Base-by-base conservation (phyloP, 2,797 vertebrate genomes). In the Rhadinocentrus ornatus region DNA sequence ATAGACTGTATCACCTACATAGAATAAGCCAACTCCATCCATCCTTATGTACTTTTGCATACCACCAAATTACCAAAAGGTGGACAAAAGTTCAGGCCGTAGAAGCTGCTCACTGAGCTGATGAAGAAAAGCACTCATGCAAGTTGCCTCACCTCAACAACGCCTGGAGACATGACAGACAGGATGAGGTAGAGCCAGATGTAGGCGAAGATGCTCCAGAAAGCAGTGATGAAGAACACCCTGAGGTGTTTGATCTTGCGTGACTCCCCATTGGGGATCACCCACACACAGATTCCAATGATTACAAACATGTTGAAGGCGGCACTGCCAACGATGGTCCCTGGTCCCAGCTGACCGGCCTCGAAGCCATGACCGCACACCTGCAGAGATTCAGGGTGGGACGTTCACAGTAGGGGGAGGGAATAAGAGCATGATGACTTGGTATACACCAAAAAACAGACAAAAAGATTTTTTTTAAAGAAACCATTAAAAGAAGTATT, bases 231-330 rank as follows among this genome's bases (percentile, higher is more conserved):
- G 26, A 97, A 97, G 92, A 97, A 97, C 66, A 98, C 96, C 0
- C 96, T 26, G 27, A 96, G 85, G 89, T 97, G 96, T 16, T 96
- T 96, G 93, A 97, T 97, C 81, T 93, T 94, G 1, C 96, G 94
- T 39, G 90, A 83, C 88, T 97, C 93, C 0, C 95, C 95, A 0
- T 90, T 89, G 0, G 96, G 96, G 81, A 97, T 95, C 62, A 94
- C 93, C 32, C 96, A 97, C 39, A 97, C 92, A 6, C 97, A 97
- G 18, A 97, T 88, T 0, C 92, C 96, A 0, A 98, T 91, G 86
- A 97, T 97, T 81, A 97, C 96, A 1, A 97, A 98, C 96, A 98
- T 97, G 92, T 98, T 98, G 92, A 98, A 97, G 86, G 96, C 96
- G 0, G 96, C 96, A 1, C 96, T 97, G 80, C 96, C 96, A 0